phyloP scores from a whole-genome alignment of 2,797 vertebrate species.

The Pipistrellus kuhlii region DNA sequence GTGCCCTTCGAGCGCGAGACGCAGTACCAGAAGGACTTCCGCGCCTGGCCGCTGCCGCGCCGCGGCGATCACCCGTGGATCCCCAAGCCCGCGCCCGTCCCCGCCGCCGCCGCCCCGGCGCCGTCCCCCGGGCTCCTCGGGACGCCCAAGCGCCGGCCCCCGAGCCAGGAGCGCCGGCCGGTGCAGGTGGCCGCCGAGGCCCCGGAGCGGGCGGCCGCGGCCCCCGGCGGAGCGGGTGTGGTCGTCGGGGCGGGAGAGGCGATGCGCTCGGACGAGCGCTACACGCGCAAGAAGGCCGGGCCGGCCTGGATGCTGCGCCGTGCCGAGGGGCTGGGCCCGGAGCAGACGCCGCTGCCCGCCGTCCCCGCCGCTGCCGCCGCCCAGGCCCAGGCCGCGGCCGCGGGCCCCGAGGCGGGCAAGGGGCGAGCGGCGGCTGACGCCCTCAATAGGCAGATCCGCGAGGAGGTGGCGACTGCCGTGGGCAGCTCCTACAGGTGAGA shows the following conservation, averaged over 20 bases:
- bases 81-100: constrained; percentile 89
- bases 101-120: constrained; percentile 75
- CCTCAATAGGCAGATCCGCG: constrained; percentile 95
- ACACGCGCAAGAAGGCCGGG: constrained; percentile 64
- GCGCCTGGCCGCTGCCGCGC: constrained; percentile 96
- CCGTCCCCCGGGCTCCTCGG: constrained; percentile 64
- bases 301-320: constrained; percentile 72
- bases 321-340: constrained; percentile 51
- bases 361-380: neutral
- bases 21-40: constrained; percentile 99
- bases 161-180: constrained; percentile 89
- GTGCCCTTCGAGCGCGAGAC: constrained; percentile 95
- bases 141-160: constrained; percentile 85
- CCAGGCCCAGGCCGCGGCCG: constrained; percentile 13
- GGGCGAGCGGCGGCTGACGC: constrained; percentile 93
- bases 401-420: constrained; percentile 84
- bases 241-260: constrained; percentile 67
- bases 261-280: constrained; percentile 60
- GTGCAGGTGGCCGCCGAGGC: constrained; percentile 79
- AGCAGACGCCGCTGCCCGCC: constrained; percentile 72
- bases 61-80: constrained; percentile 97
- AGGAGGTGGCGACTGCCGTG: constrained; percentile 89
- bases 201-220: constrained; percentile 84
- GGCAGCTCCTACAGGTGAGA: constrained; percentile 95
- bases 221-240: constrained; percentile 57